These are phyloP conservation scores for Pipistrellus nathusii DNA, from an alignment of 2,797 vertebrate genomes.

Conservation along the genomic window DNA sequence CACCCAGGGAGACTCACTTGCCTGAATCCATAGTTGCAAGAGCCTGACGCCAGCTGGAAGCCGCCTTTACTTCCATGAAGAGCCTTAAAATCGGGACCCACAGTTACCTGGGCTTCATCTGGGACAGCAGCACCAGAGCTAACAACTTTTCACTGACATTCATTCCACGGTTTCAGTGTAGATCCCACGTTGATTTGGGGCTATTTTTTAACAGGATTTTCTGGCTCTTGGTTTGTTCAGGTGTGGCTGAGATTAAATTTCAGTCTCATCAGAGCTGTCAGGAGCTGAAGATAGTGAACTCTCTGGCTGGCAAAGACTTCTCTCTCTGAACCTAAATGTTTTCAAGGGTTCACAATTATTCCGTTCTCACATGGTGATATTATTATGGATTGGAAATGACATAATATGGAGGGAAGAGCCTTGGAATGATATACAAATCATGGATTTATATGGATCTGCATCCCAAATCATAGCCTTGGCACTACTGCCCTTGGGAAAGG, in stretches of 20 bases:
- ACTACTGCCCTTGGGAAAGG: not conserved
- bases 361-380: not conserved
- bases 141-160: not conserved
- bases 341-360: not conserved
- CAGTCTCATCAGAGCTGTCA: not conserved
- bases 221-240: slow-evolving; percentile 16
- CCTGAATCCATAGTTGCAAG: not conserved
- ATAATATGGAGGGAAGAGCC: not conserved
- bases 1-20: not conserved
- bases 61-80: not conserved
- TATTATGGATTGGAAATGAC: not conserved
- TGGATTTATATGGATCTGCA: not conserved
- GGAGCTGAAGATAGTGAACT: not conserved
- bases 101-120: not conserved
- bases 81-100: not conserved
- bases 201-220: slow-evolving; percentile 2
- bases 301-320: not conserved
- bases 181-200: not conserved
- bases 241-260: slow-evolving; percentile 14
- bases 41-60: not conserved
- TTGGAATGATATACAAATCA: not conserved
- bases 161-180: not conserved
- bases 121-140: not conserved
- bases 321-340: not conserved
- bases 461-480: not conserved